These are phyloP conservation scores for Torymus auratus DNA, from an alignment of 2,888 invertebrate species.

Conservation along the genomic window DNA sequence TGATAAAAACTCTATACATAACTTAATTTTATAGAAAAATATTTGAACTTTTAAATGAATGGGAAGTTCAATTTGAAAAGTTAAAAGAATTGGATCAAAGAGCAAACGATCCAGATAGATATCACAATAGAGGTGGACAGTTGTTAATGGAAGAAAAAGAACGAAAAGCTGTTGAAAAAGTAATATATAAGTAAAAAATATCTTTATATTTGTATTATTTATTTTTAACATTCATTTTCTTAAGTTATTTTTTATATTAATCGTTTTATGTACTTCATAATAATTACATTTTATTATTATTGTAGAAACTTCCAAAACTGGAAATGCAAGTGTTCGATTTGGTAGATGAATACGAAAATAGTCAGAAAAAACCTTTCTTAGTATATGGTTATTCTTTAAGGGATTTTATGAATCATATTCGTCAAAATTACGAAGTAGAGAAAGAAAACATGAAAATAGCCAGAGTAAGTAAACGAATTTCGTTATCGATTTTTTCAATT, in stretches of 20 bases:
- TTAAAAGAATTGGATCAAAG: constrained; percentile 86
- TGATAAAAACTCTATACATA: constrained; percentile 18
- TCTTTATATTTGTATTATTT: not conserved
- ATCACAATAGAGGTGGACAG: constrained; percentile 92
- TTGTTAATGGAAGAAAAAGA: constrained; percentile 91
- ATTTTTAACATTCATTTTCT: not conserved
- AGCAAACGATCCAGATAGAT: constrained; percentile 88
- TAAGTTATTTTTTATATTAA: constrained; percentile 3
- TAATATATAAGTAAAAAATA: constrained; percentile 22
- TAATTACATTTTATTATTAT: constrained; percentile 30
- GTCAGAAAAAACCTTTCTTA: constrained; percentile 79
- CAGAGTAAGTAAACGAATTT: constrained; percentile 64
- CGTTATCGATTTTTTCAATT: not conserved
- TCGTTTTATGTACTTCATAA: not conserved
- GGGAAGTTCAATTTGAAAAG: constrained; percentile 85
- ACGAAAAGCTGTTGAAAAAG: constrained; percentile 84
- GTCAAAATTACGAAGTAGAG: constrained; percentile 81
- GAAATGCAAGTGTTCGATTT: constrained; percentile 82
- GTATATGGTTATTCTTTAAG: constrained; percentile 82
- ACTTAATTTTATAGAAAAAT: constrained; percentile 78
- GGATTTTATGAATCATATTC: constrained; percentile 81
- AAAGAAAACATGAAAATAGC: constrained; percentile 72
- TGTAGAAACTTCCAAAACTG: constrained; percentile 83
- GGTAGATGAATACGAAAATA: constrained; percentile 74
- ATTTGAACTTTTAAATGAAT: constrained; percentile 82